Evolutionary conservation across 2,113 vertebrate species (phyloP).

Genomic region (Edolisoma coerulescens): DNA sequence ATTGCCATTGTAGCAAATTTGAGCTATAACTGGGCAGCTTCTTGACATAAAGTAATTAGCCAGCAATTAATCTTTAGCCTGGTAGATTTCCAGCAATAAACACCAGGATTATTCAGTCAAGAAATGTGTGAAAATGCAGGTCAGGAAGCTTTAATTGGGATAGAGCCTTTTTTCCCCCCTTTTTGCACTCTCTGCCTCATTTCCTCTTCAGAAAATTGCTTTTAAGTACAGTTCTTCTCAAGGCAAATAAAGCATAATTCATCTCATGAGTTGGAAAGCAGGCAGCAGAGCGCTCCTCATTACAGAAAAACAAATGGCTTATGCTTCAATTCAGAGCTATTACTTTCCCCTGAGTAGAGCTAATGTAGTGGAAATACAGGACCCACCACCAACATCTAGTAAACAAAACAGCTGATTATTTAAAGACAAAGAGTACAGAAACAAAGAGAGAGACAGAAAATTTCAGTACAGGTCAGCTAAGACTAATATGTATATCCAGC

Average conservation of each 20-base stretch:
- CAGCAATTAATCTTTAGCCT: background rate
- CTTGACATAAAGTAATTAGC: background rate
- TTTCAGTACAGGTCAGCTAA: background rate
- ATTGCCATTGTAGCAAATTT: background rate
- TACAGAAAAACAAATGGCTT: conserved; percentile 4
- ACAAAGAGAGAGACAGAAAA: background rate
- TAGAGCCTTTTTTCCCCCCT: background rate
- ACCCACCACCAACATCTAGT: background rate
- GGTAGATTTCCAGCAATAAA: background rate
- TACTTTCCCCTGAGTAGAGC: background rate
- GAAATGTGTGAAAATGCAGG: conserved; percentile 1
- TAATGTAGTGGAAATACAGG: conserved; percentile 9
- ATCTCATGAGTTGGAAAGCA: conserved; percentile 20
- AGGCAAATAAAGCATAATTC: conserved; percentile 47
- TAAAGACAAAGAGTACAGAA: background rate
- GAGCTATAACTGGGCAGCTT: background rate
- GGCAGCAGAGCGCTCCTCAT: background rate
- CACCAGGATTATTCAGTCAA: background rate
- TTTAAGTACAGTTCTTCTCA: conserved; percentile 16
- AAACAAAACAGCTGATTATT: conserved; percentile 9
- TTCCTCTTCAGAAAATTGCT: conserved; percentile 13
- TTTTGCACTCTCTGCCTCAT: background rate
- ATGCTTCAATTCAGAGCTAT: background rate
- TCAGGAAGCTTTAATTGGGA: background rate
- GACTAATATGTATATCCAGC: background rate